Conservation (phyloP, 2,113 vertebrate genomes). For the Drymodes brunneopygia region DNA sequence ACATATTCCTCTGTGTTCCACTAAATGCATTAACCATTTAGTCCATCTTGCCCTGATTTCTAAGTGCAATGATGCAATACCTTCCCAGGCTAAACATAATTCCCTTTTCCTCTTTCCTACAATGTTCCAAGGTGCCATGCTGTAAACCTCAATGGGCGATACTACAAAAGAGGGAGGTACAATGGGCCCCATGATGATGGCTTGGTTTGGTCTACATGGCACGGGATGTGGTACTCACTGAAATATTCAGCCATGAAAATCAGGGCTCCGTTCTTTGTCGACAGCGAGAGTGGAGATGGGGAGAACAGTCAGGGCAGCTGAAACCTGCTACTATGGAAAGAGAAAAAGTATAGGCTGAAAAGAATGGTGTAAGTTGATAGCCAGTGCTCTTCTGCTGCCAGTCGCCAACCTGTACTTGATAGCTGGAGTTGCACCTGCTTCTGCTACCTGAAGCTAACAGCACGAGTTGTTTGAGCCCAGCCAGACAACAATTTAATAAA, state of each 20-base stretch:
- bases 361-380: neutral
- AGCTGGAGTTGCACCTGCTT: neutral
- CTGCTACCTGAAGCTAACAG: neutral
- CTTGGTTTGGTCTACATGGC: slow-evolving; percentile 86
- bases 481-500: neutral
- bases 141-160: slow-evolving; percentile 85
- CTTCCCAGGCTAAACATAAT: neutral
- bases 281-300: slow-evolving; percentile 78
- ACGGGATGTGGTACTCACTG: slow-evolving; percentile 86
- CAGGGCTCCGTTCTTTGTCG: slow-evolving; percentile 75
- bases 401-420: neutral
- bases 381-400: neutral
- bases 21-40: neutral
- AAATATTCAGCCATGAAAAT: slow-evolving; percentile 86
- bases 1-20: neutral
- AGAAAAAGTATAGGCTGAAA: neutral
- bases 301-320: slow-evolving; percentile 21
- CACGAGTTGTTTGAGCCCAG: neutral
- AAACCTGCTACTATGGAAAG: neutral
- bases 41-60: neutral
- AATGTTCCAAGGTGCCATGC: slow-evolving; percentile 76
- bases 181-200: slow-evolving; percentile 76
- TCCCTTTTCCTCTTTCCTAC: neutral
- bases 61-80: neutral
- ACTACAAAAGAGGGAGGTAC: slow-evolving; percentile 81